A percentile compares a stretch with the other conserved stretches of the same genome.
Evolutionary conservation across 1,140 invertebrate species (phyloP).

Genomic region (Melitaea cinxia): DNA sequence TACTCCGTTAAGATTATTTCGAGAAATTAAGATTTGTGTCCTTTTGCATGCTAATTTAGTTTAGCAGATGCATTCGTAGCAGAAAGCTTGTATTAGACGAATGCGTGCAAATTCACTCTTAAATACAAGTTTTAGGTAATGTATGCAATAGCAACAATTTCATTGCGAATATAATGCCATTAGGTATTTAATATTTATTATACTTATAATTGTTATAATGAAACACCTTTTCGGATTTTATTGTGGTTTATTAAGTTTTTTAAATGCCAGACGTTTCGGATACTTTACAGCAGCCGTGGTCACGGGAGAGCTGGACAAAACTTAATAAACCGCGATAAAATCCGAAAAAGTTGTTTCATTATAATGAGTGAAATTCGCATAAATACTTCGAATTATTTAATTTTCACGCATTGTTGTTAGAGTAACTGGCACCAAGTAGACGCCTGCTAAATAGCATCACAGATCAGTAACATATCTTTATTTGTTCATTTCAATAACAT

Average conservation of each 20-base stretch:
- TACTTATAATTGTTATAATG: too few relatives aligned
- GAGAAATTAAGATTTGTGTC: conserved; percentile 50
- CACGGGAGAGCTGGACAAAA: too few relatives aligned
- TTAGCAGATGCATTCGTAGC: conserved; percentile 17
- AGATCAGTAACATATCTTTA: background rate
- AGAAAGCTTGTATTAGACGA: conserved; percentile 15
- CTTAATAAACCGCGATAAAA: too few relatives aligned
- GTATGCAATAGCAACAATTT: background rate
- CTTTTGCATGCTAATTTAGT: conserved; percentile 71
- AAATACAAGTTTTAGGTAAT: background rate
- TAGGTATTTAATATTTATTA: too few relatives aligned
- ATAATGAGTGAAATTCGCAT: too few relatives aligned
- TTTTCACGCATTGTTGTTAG: conserved; percentile 11
- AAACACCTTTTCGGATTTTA: too few relatives aligned
- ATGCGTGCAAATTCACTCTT: conserved; percentile 20
- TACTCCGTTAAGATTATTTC: conserved; percentile 38
- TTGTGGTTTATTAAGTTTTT: too few relatives aligned
- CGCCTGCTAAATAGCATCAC: conserved; percentile 9
- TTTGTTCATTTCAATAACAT: background rate
- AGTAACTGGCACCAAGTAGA: conserved; percentile 15
- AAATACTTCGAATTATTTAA: too few relatives aligned
- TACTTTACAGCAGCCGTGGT: too few relatives aligned
- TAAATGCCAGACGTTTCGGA: too few relatives aligned
- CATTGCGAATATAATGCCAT: too few relatives aligned
- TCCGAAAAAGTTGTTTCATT: too few relatives aligned